A percentile compares a stretch with the other conserved stretches of the same genome.
Evolutionary conservation across 2,797 vertebrate species (phyloP).

Genomic region (Acestrorhynchus altus): DNA sequence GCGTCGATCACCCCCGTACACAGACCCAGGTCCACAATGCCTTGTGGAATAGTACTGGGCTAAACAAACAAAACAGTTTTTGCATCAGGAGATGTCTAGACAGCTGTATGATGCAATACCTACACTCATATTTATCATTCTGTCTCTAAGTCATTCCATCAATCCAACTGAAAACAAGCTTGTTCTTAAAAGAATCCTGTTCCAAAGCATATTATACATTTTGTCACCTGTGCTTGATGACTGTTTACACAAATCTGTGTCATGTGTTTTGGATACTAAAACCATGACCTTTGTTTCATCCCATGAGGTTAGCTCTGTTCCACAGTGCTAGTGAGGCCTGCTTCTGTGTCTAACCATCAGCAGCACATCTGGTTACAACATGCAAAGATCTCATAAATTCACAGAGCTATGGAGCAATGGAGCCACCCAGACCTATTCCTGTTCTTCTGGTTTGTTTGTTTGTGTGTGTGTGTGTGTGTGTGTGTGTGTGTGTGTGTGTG

Average conservation of each 20-base stretch:
- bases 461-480: not conserved
- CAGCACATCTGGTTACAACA: conserved; percentile 71
- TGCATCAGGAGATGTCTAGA: not conserved
- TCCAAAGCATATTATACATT: not conserved
- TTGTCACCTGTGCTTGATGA: not conserved
- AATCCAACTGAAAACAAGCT: not conserved
- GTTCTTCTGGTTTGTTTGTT: conserved; percentile 3
- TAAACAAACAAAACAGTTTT: conserved; percentile 52
- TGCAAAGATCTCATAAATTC: conserved; percentile 50
- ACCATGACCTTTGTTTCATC: too few relatives aligned
- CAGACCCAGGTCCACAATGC: conserved; percentile 83
- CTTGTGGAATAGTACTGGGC: conserved; percentile 84
- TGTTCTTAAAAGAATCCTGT: not conserved
- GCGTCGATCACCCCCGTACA: conserved; percentile 80
- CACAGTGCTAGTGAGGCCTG: not conserved
- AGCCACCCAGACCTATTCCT: conserved; percentile 1
- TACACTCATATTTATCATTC: not conserved
- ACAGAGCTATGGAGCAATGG: not conserved
- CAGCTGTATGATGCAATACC: not conserved
- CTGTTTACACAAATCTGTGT: conserved; percentile 4
- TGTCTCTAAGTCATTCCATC: not conserved
- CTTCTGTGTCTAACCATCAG: conserved; percentile 12
- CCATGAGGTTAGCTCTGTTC: not conserved
- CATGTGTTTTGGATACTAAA: not conserved
- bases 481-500: not conserved